Base-by-base conservation (phyloP, 2,888 invertebrate genomes). In the Rhyacophila evoluta region DNA sequence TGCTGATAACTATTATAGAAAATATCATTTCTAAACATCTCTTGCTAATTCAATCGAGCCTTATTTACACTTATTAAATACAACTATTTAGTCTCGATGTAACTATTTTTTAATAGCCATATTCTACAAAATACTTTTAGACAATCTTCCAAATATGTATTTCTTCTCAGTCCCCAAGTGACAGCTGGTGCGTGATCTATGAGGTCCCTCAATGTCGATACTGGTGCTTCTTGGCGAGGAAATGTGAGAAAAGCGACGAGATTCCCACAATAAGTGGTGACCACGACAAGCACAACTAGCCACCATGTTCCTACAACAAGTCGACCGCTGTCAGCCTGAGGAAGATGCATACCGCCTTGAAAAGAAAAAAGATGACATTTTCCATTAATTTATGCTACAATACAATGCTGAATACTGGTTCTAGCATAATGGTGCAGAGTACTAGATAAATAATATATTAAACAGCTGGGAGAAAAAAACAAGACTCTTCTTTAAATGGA, bases 191-290 rank as follows among this genome's bases (percentile, higher is more conserved):
- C 86, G 74, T 88, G 86, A 0, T 84, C 84, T 73, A 95, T 83
- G 8, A 96, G 86, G 81, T 95, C 94, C 0, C 91, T 88, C 0
- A 96, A 86, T 0, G 92, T 93, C 1, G 93, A 92, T 28, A 96
- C 92, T 0, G 95, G 92, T 36, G 91, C 88, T 85, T 95, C 94
- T 84, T 94, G 93, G 86, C 95, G 94, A 0, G 97, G 97, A 85
- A 97, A 97, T 0, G 97, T 97, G 55, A 97, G 91, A 86, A 97
- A 97, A 0, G 97, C 97, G 0, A 97, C 97, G 83, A 98, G 90
- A 87, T 96, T 97, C 1, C 97, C 97, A 75, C 96, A 96, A 86
- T 97, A 98, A 0, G 97, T 97, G 15, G 97, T 97, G 0, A 97
- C 95, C 19, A 97, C 91, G 0, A 97, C 95, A 81, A 97, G 90